Evolutionary conservation across 2,113 vertebrate species (phyloP).

Genomic region (Rhinolophus sinicus): DNA sequence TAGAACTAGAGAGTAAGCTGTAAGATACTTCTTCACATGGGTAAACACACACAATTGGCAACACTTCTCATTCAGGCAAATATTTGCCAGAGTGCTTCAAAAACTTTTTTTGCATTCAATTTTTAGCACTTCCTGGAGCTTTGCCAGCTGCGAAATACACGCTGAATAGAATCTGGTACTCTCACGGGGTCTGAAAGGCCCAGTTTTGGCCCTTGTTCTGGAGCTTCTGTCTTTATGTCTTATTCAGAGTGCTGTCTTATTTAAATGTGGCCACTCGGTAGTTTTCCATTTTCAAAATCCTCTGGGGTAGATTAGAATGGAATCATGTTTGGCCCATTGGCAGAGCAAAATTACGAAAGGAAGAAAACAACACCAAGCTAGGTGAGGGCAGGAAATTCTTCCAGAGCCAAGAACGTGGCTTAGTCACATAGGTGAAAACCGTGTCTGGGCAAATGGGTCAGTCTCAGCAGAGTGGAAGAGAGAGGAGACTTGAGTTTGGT

Average conservation of each 20-base stretch:
- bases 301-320: not conserved
- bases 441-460: not conserved
- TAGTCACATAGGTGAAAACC: not conserved
- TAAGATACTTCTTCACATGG: not conserved
- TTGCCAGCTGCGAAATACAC: not conserved
- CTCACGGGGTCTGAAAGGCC: not conserved
- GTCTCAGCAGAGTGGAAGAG: not conserved
- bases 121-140: not conserved
- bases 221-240: not conserved
- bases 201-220: not conserved
- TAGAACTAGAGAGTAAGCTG: not conserved
- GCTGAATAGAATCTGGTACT: not conserved
- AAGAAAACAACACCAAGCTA: not conserved
- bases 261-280: not conserved
- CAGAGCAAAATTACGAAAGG: constrained; percentile 33
- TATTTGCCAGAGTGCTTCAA: not conserved
- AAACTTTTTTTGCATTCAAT: not conserved
- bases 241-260: not conserved
- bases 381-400: constrained; percentile 13
- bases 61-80: not conserved
- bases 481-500: not conserved
- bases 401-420: not conserved
- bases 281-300: not conserved
- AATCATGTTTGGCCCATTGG: not conserved
- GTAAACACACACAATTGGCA: not conserved